Base-by-base conservation (phyloP, 2,113 vertebrate genomes). In the Chloebia gouldiae region DNA sequence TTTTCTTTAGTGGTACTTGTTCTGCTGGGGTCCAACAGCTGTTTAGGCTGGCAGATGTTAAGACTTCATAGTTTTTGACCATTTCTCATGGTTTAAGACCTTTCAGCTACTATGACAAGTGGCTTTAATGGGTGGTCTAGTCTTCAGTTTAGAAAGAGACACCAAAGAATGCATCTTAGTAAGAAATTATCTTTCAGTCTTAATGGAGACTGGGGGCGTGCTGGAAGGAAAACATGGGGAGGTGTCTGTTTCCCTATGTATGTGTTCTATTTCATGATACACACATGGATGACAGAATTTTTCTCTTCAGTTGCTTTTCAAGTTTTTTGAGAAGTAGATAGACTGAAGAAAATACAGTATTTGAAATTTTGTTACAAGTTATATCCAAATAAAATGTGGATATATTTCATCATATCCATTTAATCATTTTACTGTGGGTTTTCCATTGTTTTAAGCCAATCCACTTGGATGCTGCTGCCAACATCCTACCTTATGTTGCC, bases 1-100 rank as follows among this genome's bases (percentile, higher is more conserved):
- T 79, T 73, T 82, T 82, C 85, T 94, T 85, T 92, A 47, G n/a
- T 71, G 49, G 56, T 66, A 8, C 59, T 80, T 80, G 30, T 82
- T 73, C 78, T 88, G 49, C 30, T 11, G 24, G 19, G 5, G 37
- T 80, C 59, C 39, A 24, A 73, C 88, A 60, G 31, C 56, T 80
- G 42, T 44, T 91, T 37, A 39, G 11, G 37, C 45, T 87, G 78
- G 61, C 78, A 82, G 59, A 35, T 94, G 54, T 70, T 65, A 76
- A 47, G 57, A 47, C 30, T 61, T 94, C 6, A 17, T 33, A 24
- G 31, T 49, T 73, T 92, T 56, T 31, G 44, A 72, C 50, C 27
- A 49, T 44, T 90, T 87, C 35, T 91, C 20, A 5, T 61, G 35
- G 37, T 49, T 81, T 64, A 44, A 90, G 31, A 68, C 17, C 28